Evolutionary conservation across 1,140 invertebrate species (phyloP).

Genomic region (Brachionus rubens): DNA sequence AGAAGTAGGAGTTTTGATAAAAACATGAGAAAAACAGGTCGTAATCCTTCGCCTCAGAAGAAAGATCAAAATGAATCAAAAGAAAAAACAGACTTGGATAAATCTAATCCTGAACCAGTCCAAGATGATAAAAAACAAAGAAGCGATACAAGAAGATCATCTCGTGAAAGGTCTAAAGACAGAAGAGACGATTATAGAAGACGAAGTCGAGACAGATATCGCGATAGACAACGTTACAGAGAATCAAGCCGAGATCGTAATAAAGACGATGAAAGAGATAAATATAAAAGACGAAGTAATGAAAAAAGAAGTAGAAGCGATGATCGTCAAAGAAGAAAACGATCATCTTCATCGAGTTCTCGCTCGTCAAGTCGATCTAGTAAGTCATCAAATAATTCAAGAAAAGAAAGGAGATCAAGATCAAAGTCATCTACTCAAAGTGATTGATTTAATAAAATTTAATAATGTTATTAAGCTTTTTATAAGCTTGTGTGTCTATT

Average conservation of each 20-base stretch:
- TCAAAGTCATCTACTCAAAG: not conserved
- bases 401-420: not conserved
- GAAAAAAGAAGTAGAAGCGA: too few relatives aligned
- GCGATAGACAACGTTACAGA: too few relatives aligned
- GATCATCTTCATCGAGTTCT: constrained; percentile 6
- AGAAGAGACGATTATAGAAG: not conserved
- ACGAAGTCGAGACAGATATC: not conserved
- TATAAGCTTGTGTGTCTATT: too few relatives aligned
- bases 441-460: too few relatives aligned
- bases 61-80: too few relatives aligned
- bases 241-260: too few relatives aligned
- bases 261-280: too few relatives aligned
- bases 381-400: not conserved
- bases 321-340: not conserved
- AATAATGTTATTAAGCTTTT: too few relatives aligned
- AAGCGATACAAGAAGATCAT: not conserved
- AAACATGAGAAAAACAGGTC: not conserved
- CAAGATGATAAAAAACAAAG: not conserved
- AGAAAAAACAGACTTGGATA: too few relatives aligned
- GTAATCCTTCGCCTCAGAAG: too few relatives aligned
- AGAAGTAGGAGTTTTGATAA: not conserved
- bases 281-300: too few relatives aligned
- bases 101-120: not conserved
- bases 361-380: not conserved
- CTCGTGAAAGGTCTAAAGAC: too few relatives aligned